Conservation (phyloP, 2,888 invertebrate genomes). For the Thymelicus sylvestris region DNA sequence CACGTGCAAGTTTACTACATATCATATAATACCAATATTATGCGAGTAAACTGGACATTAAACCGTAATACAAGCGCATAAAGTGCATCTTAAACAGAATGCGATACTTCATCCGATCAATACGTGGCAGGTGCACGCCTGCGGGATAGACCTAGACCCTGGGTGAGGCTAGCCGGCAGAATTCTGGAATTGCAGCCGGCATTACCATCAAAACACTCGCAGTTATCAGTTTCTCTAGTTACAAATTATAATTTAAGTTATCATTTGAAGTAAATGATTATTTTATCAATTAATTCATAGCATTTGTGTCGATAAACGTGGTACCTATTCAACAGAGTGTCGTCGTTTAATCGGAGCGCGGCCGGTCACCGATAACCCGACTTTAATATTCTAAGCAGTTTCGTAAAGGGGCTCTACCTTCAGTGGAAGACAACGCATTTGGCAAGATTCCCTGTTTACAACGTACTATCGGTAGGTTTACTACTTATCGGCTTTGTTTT, state of each 20-base stretch:
- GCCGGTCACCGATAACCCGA: no score
- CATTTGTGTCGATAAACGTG: conserved; percentile 9
- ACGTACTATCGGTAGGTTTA: conserved; percentile 41
- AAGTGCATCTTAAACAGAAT: conserved; percentile 28
- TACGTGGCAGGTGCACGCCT: conserved; percentile 37
- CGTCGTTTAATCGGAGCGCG: neutral
- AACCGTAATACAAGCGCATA: conserved; percentile 34
- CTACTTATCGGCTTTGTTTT: conserved; percentile 45
- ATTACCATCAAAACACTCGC: conserved; percentile 13
- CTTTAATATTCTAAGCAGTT: conserved; percentile 8
- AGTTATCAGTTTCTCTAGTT: neutral
- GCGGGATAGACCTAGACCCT: conserved; percentile 32
- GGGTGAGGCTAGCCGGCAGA: neutral
- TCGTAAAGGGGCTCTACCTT: conserved; percentile 40
- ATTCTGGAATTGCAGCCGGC: conserved; percentile 7
- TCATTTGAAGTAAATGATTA: neutral
- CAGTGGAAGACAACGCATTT: conserved; percentile 46
- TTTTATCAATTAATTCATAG: neutral
- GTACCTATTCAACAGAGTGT: neutral
- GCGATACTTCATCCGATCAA: conserved; percentile 34
- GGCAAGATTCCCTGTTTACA: conserved; percentile 53
- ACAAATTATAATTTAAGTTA: neutral
- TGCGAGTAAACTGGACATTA: conserved; percentile 1
- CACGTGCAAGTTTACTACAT: conserved; percentile 5
- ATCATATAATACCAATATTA: conserved; percentile 2